Conservation (phyloP, 2,113 vertebrate genomes). For the Phaethornis superciliosus region DNA sequence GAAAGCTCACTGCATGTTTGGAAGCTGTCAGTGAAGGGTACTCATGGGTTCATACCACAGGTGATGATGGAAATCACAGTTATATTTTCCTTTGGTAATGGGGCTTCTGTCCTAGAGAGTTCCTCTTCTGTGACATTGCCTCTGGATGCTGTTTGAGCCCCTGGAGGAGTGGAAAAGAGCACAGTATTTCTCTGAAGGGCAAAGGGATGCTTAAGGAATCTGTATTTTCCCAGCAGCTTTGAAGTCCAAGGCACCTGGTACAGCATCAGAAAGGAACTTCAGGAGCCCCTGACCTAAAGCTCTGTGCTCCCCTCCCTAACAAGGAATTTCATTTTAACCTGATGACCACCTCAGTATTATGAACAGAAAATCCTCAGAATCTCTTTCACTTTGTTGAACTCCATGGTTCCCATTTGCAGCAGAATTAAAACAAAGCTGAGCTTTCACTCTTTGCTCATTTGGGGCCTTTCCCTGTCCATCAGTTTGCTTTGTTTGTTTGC, state of each 20-base stretch:
- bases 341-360: background rate
- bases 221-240: background rate
- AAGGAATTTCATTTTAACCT: rapidly evolving
- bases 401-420: background rate
- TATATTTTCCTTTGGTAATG: background rate
- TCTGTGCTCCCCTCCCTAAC: background rate
- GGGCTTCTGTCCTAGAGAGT: background rate
- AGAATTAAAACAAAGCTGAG: background rate
- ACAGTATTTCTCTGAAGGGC: background rate
- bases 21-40: background rate
- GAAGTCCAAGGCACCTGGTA: background rate
- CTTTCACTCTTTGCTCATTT: background rate
- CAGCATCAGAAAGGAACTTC: background rate
- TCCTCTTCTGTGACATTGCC: background rate
- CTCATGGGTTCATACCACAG: background rate
- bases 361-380: background rate
- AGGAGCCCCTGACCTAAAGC: background rate
- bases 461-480: background rate
- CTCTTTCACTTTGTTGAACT: background rate
- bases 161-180: background rate
- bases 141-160: background rate
- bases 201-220: background rate
- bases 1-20: background rate
- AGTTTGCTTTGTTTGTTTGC: background rate
- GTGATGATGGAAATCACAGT: background rate